Percentiles rank a stretch among this genome's conserved stretches.
These are phyloP conservation scores for Stichopus horrens DNA, from an alignment of 53 echinoderm and acorn worm species.

Conservation along the genomic window DNA sequence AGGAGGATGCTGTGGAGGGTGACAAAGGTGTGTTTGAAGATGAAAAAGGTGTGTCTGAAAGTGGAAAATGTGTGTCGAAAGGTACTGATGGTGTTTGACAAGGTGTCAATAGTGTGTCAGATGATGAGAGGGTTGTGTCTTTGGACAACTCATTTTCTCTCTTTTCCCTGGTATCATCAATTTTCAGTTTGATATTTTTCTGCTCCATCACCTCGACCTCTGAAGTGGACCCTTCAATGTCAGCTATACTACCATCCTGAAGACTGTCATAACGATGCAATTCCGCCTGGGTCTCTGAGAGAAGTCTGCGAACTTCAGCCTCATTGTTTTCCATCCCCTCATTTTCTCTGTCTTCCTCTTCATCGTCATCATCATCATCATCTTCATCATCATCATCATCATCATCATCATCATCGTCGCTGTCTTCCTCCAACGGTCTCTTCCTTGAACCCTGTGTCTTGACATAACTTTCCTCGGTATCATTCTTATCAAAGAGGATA, in stretches of 20 bases:
- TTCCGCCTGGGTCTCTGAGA: conserved; percentile 6
- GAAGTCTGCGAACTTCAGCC: conserved; percentile 5
- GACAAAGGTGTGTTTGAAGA: no score
- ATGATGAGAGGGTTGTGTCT: no score
- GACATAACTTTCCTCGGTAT: neutral
- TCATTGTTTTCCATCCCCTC: neutral
- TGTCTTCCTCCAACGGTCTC: neutral
- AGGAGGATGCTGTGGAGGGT: no score
- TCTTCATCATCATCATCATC: neutral
- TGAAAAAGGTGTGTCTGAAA: no score
- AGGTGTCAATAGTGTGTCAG: no score
- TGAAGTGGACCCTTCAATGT: neutral
- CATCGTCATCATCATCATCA: neutral
- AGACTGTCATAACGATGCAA: neutral
- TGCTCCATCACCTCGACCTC: neutral
- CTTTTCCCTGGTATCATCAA: neutral
- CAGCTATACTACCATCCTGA: neutral
- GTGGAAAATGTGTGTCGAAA: no score
- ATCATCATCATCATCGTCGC: neutral
- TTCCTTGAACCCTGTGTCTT: neutral
- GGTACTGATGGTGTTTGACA: no score
- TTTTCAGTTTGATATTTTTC: neutral
- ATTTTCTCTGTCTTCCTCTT: neutral
- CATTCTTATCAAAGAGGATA: neutral
- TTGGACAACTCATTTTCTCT: no score